phyloP scores from a whole-genome alignment of 2,113 vertebrate species.

The Piaya cayana region DNA sequence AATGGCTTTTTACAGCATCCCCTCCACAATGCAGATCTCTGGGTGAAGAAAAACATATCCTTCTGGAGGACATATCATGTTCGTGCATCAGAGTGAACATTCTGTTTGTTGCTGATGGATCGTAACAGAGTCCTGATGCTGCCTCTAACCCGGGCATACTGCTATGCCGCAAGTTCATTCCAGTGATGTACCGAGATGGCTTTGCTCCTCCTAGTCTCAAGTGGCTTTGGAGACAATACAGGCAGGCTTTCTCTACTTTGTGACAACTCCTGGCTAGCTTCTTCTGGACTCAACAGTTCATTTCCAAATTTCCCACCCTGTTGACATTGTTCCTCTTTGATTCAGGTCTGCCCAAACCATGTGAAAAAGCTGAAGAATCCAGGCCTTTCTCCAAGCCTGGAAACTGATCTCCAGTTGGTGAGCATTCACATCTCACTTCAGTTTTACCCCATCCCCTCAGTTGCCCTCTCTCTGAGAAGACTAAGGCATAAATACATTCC shows the following conservation, averaged over 20 bases:
- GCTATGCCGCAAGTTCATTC: conserved; percentile 11
- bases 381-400: neutral
- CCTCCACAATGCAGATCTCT: neutral
- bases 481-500: neutral
- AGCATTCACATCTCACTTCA: neutral
- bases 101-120: conserved; percentile 1
- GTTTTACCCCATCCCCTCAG: neutral
- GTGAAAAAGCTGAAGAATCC: neutral
- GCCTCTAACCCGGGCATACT: conserved; percentile 28
- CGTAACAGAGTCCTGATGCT: neutral
- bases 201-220: neutral
- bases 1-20: neutral
- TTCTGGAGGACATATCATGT: neutral
- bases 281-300: neutral
- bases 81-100: neutral
- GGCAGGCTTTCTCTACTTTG: neutral
- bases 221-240: conserved; percentile 32
- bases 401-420: neutral
- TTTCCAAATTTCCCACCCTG: neutral
- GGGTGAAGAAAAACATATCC: neutral
- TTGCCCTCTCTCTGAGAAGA: neutral
- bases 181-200: neutral
- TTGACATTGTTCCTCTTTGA: neutral
- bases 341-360: neutral
- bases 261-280: conserved; percentile 21